A percentile compares a stretch with the other conserved stretches of the same genome.
Conservation (phyloP, 2,797 vertebrate species). For the Chelonia mydas region DNA sequence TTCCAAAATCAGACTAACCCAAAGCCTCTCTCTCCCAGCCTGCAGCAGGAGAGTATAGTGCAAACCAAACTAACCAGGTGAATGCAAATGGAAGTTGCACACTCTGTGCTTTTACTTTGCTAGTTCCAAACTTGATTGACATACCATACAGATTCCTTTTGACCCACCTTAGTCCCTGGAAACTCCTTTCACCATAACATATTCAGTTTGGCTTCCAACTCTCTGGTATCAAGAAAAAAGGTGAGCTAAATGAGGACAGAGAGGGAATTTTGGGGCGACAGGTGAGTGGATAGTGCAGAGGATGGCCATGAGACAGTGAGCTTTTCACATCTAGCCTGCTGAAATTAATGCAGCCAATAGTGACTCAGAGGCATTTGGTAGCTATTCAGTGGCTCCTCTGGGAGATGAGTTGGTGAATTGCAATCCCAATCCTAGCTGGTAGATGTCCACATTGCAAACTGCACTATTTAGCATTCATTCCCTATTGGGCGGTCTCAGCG, state of each 20-base stretch:
- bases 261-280: not conserved
- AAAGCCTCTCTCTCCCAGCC: not conserved
- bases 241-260: not conserved
- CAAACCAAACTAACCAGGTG: not conserved
- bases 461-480: not conserved
- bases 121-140: slow-evolving; percentile 18
- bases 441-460: not conserved
- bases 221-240: not conserved
- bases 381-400: not conserved
- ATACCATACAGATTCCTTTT: not conserved
- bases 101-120: not conserved
- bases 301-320: not conserved
- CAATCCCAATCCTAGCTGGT: not conserved
- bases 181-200: not conserved
- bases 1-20: not conserved
- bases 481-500: not conserved
- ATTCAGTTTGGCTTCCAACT: not conserved
- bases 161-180: not conserved
- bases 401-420: not conserved
- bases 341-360: not conserved
- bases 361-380: not conserved
- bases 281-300: not conserved
- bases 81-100: not conserved
- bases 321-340: not conserved
- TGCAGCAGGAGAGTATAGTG: not conserved